Conservation (phyloP, 2,888 invertebrate genomes). For the Agriopis leucophaearia region DNA sequence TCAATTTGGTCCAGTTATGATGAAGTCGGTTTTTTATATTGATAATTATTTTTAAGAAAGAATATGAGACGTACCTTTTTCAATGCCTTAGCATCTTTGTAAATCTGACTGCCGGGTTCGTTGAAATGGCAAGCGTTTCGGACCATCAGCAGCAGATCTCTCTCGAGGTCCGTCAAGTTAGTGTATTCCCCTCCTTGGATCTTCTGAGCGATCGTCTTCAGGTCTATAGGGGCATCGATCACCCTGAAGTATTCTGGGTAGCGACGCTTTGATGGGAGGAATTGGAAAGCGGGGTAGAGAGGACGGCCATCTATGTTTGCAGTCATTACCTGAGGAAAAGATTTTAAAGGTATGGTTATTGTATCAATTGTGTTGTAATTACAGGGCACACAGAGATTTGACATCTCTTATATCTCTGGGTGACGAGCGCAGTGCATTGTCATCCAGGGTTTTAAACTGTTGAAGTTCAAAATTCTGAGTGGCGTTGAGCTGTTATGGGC, state of each 20-base stretch:
- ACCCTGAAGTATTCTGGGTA: conserved; percentile 98
- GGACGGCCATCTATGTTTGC: conserved; percentile 95
- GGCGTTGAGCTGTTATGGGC: no score
- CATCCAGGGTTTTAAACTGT: no score
- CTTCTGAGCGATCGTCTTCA: conserved; percentile 96
- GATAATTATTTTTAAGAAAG: no score
- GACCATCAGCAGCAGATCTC: conserved; percentile 95
- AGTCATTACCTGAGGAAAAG: conserved; percentile 89
- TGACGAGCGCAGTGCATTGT: no score
- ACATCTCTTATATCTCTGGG: no score
- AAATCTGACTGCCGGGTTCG: conserved; percentile 98
- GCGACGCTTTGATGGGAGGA: conserved; percentile 95
- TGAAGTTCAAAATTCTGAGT: no score
- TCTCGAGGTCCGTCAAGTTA: conserved; percentile 93
- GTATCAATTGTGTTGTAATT: not conserved
- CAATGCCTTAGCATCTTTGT: conserved; percentile 96
- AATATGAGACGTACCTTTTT: conserved; percentile 88
- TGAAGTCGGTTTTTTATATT: no score
- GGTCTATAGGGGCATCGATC: conserved; percentile 97
- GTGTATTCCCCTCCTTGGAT: conserved; percentile 94
- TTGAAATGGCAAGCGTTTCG: conserved; percentile 98
- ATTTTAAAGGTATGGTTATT: not conserved
- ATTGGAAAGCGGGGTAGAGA: conserved; percentile 94
- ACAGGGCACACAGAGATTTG: no score
- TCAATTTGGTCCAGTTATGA: no score